Percentiles rank a stretch among this genome's conserved stretches.
phyloP scores from a whole-genome alignment of 2,797 vertebrate genomes.

The Bradypus variegatus region DNA sequence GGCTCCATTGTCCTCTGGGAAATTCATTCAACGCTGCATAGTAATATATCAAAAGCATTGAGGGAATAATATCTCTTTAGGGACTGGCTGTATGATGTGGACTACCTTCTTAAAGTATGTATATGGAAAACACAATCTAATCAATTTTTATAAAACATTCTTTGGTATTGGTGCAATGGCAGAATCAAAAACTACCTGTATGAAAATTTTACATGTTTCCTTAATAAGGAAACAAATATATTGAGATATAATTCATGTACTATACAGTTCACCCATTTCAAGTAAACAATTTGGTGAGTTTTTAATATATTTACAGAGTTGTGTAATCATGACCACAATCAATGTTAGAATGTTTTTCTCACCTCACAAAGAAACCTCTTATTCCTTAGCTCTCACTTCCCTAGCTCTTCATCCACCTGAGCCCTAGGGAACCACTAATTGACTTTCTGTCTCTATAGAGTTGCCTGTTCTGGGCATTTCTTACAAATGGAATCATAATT shows the following conservation, averaged over 20 bases:
- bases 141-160: too few species aligned
- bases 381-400: not conserved
- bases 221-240: too few species aligned
- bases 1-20: not conserved
- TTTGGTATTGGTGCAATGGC: not conserved
- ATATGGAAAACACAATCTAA: not conserved
- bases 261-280: not conserved
- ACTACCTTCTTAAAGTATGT: not conserved
- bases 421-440: not conserved
- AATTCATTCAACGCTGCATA: not conserved
- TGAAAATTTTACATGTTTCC: not conserved
- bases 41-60: not conserved
- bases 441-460: not conserved
- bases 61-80: not conserved
- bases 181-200: not conserved
- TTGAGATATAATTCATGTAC: too few species aligned
- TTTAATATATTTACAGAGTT: not conserved
- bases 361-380: not conserved
- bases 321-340: not conserved
- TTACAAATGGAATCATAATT: not conserved
- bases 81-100: not conserved
- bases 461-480: not conserved
- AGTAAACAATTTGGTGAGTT: not conserved
- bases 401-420: not conserved
- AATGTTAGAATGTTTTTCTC: not conserved